phyloP scores from a whole-genome alignment of 2,113 vertebrate species.

The Pipra filicauda region DNA sequence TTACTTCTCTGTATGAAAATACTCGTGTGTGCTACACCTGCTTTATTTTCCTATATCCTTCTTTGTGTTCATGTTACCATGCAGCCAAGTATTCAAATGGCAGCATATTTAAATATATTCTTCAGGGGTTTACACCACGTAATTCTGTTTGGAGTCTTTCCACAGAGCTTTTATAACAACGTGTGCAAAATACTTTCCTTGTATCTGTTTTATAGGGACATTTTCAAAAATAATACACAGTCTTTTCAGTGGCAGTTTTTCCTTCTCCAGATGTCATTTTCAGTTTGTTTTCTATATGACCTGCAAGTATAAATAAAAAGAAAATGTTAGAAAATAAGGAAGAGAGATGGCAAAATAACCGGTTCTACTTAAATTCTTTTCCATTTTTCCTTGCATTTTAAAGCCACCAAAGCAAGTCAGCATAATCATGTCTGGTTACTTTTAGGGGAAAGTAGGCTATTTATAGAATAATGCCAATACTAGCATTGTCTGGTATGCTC shows the following conservation, averaged over 20 bases:
- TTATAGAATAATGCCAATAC: not conserved
- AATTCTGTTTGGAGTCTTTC: not conserved
- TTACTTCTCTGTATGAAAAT: not conserved
- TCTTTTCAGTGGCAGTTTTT: not conserved
- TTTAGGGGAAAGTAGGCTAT: not conserved
- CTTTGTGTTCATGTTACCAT: not conserved
- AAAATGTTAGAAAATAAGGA: not conserved
- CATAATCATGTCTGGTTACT: not conserved
- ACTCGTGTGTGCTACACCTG: not conserved
- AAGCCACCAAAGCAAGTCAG: not conserved
- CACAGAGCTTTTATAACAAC: not conserved
- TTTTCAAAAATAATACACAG: not conserved
- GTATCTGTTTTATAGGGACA: not conserved
- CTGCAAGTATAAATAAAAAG: not conserved
- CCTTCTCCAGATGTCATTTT: not conserved
- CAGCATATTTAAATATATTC: not conserved
- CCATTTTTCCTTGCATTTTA: not conserved
- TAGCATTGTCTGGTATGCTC: not conserved
- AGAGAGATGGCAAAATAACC: not conserved
- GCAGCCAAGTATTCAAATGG: not conserved
- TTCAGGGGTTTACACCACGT: not conserved
- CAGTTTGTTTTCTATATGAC: not conserved
- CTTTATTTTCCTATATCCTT: not conserved
- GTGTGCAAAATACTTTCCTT: not conserved
- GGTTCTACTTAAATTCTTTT: not conserved